These are phyloP conservation scores for Eciton burchellii DNA, from an alignment of 1,140 invertebrate genomes.

Conservation along the genomic window DNA sequence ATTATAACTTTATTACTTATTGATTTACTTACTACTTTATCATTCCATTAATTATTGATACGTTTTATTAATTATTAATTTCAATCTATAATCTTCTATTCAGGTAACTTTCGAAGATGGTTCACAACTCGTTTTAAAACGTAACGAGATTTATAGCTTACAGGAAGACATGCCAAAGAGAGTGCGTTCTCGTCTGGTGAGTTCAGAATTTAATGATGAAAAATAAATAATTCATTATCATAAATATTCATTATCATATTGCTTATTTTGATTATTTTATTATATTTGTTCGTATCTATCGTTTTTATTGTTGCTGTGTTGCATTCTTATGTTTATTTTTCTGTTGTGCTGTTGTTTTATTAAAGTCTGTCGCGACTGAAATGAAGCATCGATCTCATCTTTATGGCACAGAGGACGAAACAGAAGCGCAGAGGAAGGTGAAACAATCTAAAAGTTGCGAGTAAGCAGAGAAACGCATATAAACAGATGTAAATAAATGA, in stretches of 20 bases:
- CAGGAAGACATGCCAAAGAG: slow-evolving; percentile 85
- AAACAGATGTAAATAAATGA: slow-evolving; percentile 70
- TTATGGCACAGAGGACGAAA: slow-evolving; percentile 83
- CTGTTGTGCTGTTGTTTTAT: slow-evolving; percentile 76
- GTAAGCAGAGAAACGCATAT: slow-evolving; percentile 37
- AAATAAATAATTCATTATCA: slow-evolving; percentile 22
- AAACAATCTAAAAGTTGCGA: slow-evolving; percentile 79
- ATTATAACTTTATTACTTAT: too few species aligned
- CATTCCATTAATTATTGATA: not conserved
- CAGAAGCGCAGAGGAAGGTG: slow-evolving; percentile 80
- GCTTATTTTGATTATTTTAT: slow-evolving; percentile 63
- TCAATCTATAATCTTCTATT: slow-evolving; percentile 59
- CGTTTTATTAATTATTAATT: slow-evolving; percentile 34
- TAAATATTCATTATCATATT: slow-evolving; percentile 44
- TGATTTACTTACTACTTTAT: too few species aligned
- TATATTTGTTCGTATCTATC: slow-evolving; percentile 54
- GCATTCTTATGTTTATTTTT: slow-evolving; percentile 72
- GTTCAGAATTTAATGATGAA: slow-evolving; percentile 77
- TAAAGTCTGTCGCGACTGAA: slow-evolving; percentile 86
- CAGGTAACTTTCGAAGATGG: slow-evolving; percentile 86
- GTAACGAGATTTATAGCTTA: slow-evolving; percentile 84
- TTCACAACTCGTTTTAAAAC: slow-evolving; percentile 81
- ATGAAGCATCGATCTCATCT: slow-evolving; percentile 86
- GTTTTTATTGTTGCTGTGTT: slow-evolving; percentile 28
- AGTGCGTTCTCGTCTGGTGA: slow-evolving; percentile 86